Percentiles rank a stretch among this genome's conserved stretches.
phyloP scores from a whole-genome alignment of 2,797 vertebrate genomes.

The Rachycentron canadum region DNA sequence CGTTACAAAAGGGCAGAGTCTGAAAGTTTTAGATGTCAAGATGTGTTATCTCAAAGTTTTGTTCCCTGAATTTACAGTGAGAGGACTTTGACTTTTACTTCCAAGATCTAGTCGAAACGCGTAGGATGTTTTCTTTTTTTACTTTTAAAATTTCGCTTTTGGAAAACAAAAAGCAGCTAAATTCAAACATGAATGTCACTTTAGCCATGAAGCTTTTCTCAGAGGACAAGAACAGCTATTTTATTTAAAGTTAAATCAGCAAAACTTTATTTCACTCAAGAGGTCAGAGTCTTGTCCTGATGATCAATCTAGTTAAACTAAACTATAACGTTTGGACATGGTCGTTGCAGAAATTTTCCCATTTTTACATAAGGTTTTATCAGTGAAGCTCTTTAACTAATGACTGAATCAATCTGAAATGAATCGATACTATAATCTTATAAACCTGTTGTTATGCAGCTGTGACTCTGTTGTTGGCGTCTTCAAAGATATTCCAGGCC shows the following conservation, averaged over 20 bases:
- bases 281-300: neutral
- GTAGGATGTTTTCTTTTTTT: constrained; percentile 2
- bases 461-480: neutral
- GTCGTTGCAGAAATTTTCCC: neutral
- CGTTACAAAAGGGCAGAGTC: constrained; percentile 19
- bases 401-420: neutral
- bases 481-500: constrained; percentile 3
- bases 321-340: neutral
- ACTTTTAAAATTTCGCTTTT: neutral
- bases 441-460: constrained; percentile 13
- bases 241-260: neutral
- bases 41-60: constrained; percentile 10
- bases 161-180: neutral
- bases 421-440: neutral
- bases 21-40: neutral
- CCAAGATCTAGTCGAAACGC: constrained; percentile 11
- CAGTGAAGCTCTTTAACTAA: neutral
- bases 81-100: neutral
- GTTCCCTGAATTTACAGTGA: constrained; percentile 4
- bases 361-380: neutral
- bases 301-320: neutral
- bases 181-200: neutral
- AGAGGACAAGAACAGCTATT: neutral
- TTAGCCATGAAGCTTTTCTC: neutral
- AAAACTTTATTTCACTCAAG: constrained; percentile 10